Conservation (phyloP, 2,888 invertebrate genomes). For the Neoaliturus tenellus region DNA sequence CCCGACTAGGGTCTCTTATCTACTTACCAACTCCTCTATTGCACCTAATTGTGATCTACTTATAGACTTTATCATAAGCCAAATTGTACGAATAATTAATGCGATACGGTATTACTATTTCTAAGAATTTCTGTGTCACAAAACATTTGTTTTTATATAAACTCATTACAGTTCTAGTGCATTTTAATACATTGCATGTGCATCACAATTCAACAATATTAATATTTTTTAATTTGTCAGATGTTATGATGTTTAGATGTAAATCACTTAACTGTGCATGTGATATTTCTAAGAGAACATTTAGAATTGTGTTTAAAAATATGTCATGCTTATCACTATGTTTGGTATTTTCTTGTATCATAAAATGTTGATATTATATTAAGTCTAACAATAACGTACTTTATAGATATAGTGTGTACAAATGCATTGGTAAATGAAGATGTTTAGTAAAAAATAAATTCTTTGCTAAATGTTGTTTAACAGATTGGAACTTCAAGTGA, state of each 20-base stretch:
- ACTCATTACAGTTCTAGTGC: no score
- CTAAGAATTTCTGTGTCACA: not conserved
- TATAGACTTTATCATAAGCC: not conserved
- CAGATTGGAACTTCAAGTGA: no score
- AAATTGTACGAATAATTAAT: not conserved
- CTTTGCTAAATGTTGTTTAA: no score
- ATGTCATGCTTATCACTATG: constrained; percentile 14
- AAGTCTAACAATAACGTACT: no score
- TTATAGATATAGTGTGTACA: no score
- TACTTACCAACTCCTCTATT: not conserved
- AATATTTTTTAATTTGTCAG: no score
- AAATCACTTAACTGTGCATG: not conserved
- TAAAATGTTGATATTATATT: no score
- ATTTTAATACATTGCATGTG: not conserved
- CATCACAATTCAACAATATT: not conserved
- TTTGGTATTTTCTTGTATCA: constrained; percentile 16
- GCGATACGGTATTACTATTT: not conserved
- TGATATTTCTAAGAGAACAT: not conserved
- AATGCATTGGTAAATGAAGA: no score
- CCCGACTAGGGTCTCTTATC: not conserved
- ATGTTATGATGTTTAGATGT: not conserved
- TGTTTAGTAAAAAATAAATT: no score
- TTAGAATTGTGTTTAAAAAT: not conserved
- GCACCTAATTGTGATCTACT: not conserved
- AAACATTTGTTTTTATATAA: no score